Evolutionary conservation across 1,140 invertebrate genomes (phyloP).

Genomic region (Drosophila nebulosa): DNA sequence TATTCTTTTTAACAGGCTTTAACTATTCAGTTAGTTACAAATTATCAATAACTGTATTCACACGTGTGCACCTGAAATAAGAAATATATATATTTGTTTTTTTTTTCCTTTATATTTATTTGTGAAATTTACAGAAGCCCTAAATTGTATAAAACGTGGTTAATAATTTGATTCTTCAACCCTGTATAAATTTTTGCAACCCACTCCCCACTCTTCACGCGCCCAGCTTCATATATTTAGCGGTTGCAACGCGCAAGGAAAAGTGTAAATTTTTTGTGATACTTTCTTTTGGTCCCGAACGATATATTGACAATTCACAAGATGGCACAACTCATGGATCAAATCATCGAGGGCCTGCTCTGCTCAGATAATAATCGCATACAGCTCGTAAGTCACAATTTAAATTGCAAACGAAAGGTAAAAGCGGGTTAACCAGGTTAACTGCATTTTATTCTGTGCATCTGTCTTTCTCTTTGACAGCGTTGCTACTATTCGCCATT

Average conservation of each 20-base stretch:
- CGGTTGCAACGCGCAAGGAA: not conserved
- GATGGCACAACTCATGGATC: constrained; percentile 51
- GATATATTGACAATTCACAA: not conserved
- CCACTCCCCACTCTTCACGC: not conserved
- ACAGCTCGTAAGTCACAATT: constrained; percentile 81
- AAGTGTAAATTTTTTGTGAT: not conserved
- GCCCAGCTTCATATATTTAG: not conserved
- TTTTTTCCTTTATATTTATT: no score
- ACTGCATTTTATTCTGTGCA: not conserved
- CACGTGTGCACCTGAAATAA: no score
- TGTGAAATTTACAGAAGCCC: not conserved
- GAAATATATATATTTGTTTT: no score
- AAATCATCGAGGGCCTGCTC: constrained; percentile 67
- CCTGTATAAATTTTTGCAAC: not conserved
- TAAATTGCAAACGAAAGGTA: not conserved
- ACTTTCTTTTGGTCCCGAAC: not conserved
- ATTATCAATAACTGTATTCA: no score
- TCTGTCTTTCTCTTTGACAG: not conserved
- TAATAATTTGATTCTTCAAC: not conserved
- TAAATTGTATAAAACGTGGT: not conserved
- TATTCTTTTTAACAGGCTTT: no score
- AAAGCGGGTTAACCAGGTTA: not conserved
- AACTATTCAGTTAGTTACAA: no score
- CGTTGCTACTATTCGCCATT: constrained; percentile 7
- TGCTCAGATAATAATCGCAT: constrained; percentile 80